Evolutionary conservation across 1,140 invertebrate genomes (phyloP), one percentile per base, ranked within the genome.

Genomic region (Drosophila saltans): DNA sequence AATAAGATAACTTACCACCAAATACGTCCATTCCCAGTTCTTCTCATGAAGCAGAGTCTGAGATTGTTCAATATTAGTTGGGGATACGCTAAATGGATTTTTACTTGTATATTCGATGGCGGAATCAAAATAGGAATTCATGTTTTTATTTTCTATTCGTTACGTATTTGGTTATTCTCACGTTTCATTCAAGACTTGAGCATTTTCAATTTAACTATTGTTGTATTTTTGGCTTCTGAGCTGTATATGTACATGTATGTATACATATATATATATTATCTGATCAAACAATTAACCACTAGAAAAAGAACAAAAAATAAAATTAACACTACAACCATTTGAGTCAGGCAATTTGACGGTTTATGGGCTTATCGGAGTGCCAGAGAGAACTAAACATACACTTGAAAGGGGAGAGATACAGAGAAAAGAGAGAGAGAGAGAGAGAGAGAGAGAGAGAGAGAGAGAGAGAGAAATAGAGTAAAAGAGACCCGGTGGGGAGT

Each of bases 11-110:
- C 1, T 81, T 80, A 94, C 94, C 93, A 94, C 93, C 36, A 94
- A 92, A 91, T 94, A 94, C 10, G 94, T 93, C 93, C 93, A 94
- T 76, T 94, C 94, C 94, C 94, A 94, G 81, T 94, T 93, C 78
- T 88, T 91, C 68, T 92, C 86, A 40, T 91, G 89, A 30, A 81
- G 63, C 55, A 69, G n/a, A 9, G 71, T 71, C 10, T 80, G 80
- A 6, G 73, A 58, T 30, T 89, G 78, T 2, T 84, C 78, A 6
- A 70, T 45, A 55, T 69, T 66, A 7, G 69, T 56, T 26, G 69
- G 69, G 36, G 66, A 58, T 36, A 76, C 26, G 3, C 55, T 70
- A 40, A 88, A 79, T 24, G 75, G 81, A 48, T 84, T 76, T 9
- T 73, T 59, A 4, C 71, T 72, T 56, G 72, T 88, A 64, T 72